A percentile compares a stretch with the other conserved stretches of the same genome.
Evolutionary conservation across 2,113 vertebrate genomes (phyloP).

Genomic region (Panthera tigris): DNA sequence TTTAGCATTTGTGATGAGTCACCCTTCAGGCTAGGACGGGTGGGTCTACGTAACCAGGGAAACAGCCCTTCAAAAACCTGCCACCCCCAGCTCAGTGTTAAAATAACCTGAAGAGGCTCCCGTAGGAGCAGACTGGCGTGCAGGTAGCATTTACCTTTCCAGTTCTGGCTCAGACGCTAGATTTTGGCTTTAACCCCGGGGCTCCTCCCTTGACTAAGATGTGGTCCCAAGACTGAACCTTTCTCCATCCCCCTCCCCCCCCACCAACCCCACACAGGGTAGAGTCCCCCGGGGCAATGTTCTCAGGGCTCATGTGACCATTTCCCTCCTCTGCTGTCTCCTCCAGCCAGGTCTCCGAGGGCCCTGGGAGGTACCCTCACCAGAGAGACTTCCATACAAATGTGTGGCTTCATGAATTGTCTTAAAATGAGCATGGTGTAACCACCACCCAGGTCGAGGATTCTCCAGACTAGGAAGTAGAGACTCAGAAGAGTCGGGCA

Average conservation of each 20-base stretch:
- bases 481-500: neutral
- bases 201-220: neutral
- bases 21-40: neutral
- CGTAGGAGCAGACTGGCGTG: neutral
- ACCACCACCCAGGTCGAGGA: neutral
- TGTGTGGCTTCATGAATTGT: neutral
- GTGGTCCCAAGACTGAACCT: neutral
- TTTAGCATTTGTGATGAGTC: neutral
- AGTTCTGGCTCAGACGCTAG: neutral
- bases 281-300: neutral
- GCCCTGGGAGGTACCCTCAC: neutral
- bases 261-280: no score
- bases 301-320: no score
- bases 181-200: neutral
- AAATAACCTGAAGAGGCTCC: neutral
- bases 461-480: neutral
- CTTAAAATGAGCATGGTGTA: neutral
- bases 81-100: neutral
- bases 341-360: neutral
- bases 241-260: accelerated
- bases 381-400: neutral
- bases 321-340: neutral
- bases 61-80: neutral
- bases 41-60: neutral
- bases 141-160: neutral